Base-by-base conservation (phyloP, 2,888 invertebrate genomes). In the Apamea sordens region DNA sequence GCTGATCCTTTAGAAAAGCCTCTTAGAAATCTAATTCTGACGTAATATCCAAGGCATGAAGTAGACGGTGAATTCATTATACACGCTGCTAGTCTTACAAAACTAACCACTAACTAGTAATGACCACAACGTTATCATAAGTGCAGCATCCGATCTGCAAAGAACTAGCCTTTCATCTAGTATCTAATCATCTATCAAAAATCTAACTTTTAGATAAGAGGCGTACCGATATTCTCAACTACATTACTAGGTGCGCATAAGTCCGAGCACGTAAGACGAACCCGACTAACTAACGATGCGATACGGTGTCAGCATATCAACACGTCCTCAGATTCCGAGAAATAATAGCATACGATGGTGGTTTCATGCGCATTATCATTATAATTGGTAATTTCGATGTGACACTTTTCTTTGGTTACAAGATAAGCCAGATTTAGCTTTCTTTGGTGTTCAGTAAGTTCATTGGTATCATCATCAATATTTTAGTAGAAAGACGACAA, bases 281-380 rank as follows among this genome's bases (percentile, higher is more conserved):
- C 44, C 53, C 41, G 59, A 21, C 64, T 50, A 70, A 65, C 21
- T 77, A 73, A 70, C 82, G 73, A 75, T 61, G 13, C 70, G 85
- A 89, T 89, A 87, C 86, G 78, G 86, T 82, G 84, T 82, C 77
- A 53, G 83, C 87, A 82, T 88, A 90, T 89, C 88, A 83, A 88
- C 91, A 91, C 89, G 89, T 90, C 85, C 89, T 90, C 88, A 32
- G 74, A 79, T 92, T 91, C 87, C 77, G 36, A 80, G 86, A 88
- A 91, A 92, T 92, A 92, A 90, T 91, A 87, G 86, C 82, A 69
- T 70, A 69, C 87, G 84, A 71, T 71, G 78, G 56, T 73, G 67
- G 65, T 86, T 86, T 80, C 76, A 81, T 73, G 84, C 75, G 84
- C 83, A 85, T 85, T 87, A 84, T 76, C 71, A 73, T 79, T 78